These are phyloP conservation scores for Drosophila fungiperda DNA, from an alignment of 2,888 invertebrate species.

Conservation along the genomic window DNA sequence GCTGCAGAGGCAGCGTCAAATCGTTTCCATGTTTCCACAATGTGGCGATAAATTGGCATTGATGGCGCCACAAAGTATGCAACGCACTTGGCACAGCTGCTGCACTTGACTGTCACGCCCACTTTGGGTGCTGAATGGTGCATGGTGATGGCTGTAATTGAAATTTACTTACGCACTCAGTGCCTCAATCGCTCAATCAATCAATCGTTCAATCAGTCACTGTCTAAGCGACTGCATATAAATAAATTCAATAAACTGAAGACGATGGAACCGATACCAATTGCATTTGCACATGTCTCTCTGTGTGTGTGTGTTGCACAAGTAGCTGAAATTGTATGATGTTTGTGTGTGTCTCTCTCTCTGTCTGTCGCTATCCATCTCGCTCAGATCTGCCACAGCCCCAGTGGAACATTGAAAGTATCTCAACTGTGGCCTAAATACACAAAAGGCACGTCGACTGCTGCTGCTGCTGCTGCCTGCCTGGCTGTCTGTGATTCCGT, in stretches of 20 bases:
- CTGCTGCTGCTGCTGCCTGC: background rate
- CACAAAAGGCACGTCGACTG: background rate
- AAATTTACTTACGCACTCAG: constrained; percentile 34
- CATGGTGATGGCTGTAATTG: constrained; percentile 21
- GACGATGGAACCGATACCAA: constrained; percentile 48
- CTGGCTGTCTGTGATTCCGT: constrained; percentile 1
- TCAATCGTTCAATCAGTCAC: constrained; percentile 64
- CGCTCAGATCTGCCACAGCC: background rate
- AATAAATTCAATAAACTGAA: constrained; percentile 76
- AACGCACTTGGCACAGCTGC: constrained; percentile 1
- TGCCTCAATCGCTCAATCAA: constrained; percentile 51
- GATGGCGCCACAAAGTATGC: background rate
- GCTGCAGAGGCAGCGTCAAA: background rate
- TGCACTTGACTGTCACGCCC: background rate
- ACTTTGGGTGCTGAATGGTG: background rate
- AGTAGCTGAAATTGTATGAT: constrained; percentile 66
- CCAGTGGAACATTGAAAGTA: background rate
- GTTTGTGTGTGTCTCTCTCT: constrained; percentile 4
- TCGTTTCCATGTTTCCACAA: too few relatives aligned
- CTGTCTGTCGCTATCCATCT: background rate
- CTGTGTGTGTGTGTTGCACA: constrained; percentile 6
- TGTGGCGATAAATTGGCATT: background rate
- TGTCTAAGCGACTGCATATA: constrained; percentile 68
- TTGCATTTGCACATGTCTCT: constrained; percentile 57
- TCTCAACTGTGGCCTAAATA: constrained; percentile 7